These are phyloP conservation scores for Austrolebias charrua DNA, from an alignment of 2,797 vertebrate species.

Conservation along the genomic window DNA sequence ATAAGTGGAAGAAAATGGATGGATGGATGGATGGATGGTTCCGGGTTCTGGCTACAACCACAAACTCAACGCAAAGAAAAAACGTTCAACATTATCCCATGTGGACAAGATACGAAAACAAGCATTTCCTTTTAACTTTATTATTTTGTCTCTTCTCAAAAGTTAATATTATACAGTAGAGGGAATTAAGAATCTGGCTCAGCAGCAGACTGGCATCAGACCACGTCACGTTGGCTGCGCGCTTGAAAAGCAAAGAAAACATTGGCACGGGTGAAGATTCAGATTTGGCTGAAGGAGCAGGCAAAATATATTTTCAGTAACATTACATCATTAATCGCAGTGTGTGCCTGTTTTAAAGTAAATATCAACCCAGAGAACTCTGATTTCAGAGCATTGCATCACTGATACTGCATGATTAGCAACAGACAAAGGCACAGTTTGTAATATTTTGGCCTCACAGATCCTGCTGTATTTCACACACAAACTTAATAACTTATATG, in stretches of 20 bases:
- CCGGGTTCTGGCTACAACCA: conserved; percentile 35
- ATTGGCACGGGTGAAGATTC: conserved; percentile 52
- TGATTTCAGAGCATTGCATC: conserved; percentile 30
- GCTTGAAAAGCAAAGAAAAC: conserved; percentile 59
- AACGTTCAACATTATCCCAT: conserved; percentile 24
- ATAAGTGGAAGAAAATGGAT: too few species aligned
- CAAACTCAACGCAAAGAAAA: conserved; percentile 40
- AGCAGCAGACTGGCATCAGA: conserved; percentile 51
- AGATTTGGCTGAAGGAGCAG: conserved; percentile 39
- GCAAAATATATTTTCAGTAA: conserved; percentile 64
- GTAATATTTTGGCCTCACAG: conserved; percentile 2
- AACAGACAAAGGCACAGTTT: conserved; percentile 16
- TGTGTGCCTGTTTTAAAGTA: conserved; percentile 45
- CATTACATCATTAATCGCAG: conserved; percentile 59
- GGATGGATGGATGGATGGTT: too few species aligned
- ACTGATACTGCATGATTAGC: conserved; percentile 30
- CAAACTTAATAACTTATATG: conserved; percentile 20
- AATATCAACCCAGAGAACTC: conserved; percentile 36
- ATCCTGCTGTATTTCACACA: conserved; percentile 20
- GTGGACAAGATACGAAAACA: conserved; percentile 33
- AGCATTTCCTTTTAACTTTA: conserved; percentile 28
- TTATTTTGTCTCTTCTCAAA: conserved; percentile 53
- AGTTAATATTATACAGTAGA: conserved; percentile 48
- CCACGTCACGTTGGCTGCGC: conserved; percentile 49
- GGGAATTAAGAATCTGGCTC: conserved; percentile 49